A percentile compares a stretch with the other conserved stretches of the same genome.
Evolutionary conservation across 2,797 vertebrate genomes (phyloP).

Genomic region (Squalus acanthias): DNA sequence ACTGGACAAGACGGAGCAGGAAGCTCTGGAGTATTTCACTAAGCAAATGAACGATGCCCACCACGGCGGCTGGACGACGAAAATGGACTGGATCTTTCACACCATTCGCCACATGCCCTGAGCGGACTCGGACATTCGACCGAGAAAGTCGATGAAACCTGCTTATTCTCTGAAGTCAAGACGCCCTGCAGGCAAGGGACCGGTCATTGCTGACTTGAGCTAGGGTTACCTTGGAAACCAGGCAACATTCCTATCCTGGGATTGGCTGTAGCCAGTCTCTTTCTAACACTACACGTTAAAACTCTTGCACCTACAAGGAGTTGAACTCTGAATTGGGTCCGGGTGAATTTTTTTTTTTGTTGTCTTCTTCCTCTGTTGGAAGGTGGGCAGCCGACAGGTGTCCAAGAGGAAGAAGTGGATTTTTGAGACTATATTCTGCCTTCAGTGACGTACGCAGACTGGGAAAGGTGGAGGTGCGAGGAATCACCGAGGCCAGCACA

Average conservation of each 20-base stretch:
- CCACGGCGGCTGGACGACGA: conserved; percentile 70
- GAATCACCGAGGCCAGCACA: too few relatives aligned
- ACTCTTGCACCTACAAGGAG: background rate
- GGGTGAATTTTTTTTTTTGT: background rate
- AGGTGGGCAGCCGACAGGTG: background rate
- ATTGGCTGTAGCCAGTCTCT: background rate
- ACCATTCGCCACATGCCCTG: conserved; percentile 67
- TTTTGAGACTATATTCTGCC: background rate
- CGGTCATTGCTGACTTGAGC: background rate
- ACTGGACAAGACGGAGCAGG: conserved; percentile 67
- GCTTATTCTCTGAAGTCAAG: background rate
- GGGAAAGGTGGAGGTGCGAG: too few relatives aligned
- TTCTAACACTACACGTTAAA: background rate
- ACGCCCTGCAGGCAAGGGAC: background rate
- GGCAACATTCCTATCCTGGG: background rate
- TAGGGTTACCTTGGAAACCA: background rate
- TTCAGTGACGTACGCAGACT: background rate
- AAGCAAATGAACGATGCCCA: conserved; percentile 74
- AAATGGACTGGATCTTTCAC: conserved; percentile 76
- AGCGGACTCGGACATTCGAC: conserved; percentile 24
- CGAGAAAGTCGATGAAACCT: background rate
- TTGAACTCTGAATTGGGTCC: background rate
- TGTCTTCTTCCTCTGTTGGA: too few relatives aligned
- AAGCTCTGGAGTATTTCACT: conserved; percentile 68
- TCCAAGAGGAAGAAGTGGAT: background rate